These are phyloP conservation scores for Chrosomus eos DNA, from an alignment of 2,797 vertebrate species.

Conservation along the genomic window DNA sequence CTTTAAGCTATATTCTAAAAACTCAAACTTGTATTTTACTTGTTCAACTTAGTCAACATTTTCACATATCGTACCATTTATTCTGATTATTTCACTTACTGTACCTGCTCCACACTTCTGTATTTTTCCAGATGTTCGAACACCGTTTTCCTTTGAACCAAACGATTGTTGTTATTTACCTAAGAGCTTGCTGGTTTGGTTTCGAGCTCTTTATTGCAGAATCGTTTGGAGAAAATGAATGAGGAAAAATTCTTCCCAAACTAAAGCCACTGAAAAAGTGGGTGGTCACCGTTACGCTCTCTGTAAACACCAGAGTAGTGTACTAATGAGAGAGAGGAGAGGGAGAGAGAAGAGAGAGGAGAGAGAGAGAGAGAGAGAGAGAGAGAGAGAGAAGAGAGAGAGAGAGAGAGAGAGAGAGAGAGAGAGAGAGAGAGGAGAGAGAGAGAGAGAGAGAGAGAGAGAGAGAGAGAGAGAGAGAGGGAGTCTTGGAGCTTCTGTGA, in stretches of 20 bases:
- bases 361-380: conserved; percentile 22
- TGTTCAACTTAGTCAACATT: background rate
- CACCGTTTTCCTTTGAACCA: background rate
- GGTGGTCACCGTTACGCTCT: conserved; percentile 35
- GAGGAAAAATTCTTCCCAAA: background rate
- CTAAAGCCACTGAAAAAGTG: conserved; percentile 13
- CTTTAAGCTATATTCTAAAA: background rate
- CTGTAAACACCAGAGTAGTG: conserved; percentile 38
- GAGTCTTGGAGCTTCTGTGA: conserved; percentile 66
- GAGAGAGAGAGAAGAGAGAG: conserved; percentile 58
- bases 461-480: conserved; percentile 53
- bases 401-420: conserved; percentile 32
- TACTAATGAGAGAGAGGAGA: conserved; percentile 45
- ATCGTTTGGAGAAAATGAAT: conserved; percentile 16
- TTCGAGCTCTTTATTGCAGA: background rate
- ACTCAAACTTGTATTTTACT: background rate
- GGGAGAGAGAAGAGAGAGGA: too few relatives aligned
- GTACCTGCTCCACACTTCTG: too few relatives aligned
- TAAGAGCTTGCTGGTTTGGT: background rate
- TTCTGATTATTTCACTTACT: background rate
- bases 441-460: conserved; percentile 27
- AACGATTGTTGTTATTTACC: background rate
- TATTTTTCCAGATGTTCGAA: background rate
- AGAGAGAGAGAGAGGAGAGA: conserved; percentile 56
- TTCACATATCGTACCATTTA: background rate